These are phyloP conservation scores for Amazona guildingii DNA, from an alignment of 2,113 vertebrate species.

Conservation along the genomic window DNA sequence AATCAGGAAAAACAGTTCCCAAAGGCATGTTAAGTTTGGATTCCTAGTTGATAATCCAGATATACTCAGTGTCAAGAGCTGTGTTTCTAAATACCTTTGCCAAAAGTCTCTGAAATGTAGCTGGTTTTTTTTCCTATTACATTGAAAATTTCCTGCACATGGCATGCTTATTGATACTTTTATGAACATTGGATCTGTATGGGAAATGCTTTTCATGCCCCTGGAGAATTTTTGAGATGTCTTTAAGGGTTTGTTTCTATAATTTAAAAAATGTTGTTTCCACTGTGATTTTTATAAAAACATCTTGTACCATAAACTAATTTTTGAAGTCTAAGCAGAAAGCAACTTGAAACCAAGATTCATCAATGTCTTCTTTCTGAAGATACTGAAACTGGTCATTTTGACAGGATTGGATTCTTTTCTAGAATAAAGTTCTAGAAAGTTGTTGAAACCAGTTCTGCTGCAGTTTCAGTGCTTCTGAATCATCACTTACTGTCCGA, in stretches of 20 bases:
- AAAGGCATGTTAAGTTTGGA: conserved; percentile 3
- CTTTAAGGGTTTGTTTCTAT: not conserved
- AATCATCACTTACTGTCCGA: not conserved
- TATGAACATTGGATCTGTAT: not conserved
- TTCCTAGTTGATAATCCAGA: conserved; percentile 28
- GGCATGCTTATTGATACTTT: not conserved
- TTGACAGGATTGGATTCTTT: not conserved
- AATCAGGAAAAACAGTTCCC: conserved; percentile 19
- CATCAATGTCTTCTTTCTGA: not conserved
- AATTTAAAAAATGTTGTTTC: not conserved
- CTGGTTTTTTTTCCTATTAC: not conserved
- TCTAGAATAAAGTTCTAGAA: not conserved
- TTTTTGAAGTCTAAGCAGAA: conserved; percentile 4
- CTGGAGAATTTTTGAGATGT: conserved; percentile 2
- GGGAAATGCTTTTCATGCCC: not conserved
- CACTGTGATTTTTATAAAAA: not conserved
- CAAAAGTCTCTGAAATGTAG: conserved; percentile 15
- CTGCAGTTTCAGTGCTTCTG: not conserved
- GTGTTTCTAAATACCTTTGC: conserved; percentile 14
- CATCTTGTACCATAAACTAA: not conserved
- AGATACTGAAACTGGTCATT: not conserved
- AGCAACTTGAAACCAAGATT: not conserved
- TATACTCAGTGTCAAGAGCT: not conserved
- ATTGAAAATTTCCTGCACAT: conserved; percentile 19
- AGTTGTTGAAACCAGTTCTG: not conserved